Conservation (phyloP, 2,888 invertebrate species). For the Ophion slaviceki region DNA sequence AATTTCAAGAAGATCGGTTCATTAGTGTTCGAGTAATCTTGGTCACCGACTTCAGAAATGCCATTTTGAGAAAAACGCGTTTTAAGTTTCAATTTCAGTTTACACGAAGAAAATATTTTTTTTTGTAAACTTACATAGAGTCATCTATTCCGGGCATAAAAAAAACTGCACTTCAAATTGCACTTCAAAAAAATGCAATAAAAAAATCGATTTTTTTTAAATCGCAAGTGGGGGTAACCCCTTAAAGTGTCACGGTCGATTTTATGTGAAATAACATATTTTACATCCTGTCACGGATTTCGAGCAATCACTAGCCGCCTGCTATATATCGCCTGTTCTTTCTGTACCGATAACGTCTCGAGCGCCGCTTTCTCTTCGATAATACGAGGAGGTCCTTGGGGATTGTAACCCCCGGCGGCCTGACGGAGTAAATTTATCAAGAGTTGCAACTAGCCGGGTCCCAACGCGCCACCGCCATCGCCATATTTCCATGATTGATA, state of each 20-base stretch:
- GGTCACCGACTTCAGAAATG: too few relatives aligned
- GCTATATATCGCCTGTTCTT: constrained; percentile 5
- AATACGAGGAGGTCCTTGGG: constrained; percentile 20
- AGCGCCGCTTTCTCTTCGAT: constrained; percentile 43
- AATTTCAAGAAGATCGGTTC: too few relatives aligned
- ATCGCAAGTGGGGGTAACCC: too few relatives aligned
- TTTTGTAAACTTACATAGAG: too few relatives aligned
- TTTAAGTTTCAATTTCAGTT: too few relatives aligned
- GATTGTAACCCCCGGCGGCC: constrained; percentile 42
- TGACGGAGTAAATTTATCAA: constrained; percentile 68
- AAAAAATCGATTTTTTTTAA: too few relatives aligned
- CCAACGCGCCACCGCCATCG: constrained; percentile 29
- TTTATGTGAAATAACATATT: neutral
- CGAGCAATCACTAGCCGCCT: neutral
- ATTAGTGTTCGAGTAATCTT: too few relatives aligned
- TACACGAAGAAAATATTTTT: too few relatives aligned
- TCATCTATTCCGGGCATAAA: too few relatives aligned
- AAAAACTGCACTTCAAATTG: too few relatives aligned
- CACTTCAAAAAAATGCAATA: too few relatives aligned
- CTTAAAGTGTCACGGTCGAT: neutral
- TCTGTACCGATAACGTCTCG: constrained; percentile 31
- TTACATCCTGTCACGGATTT: neutral
- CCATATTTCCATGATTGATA: constrained; percentile 69
- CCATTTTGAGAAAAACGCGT: too few relatives aligned
- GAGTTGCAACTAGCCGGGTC: constrained; percentile 32